These are phyloP conservation scores for Phallusia fumigata DNA, from an alignment of 23 tunicate species.

Conservation along the genomic window DNA sequence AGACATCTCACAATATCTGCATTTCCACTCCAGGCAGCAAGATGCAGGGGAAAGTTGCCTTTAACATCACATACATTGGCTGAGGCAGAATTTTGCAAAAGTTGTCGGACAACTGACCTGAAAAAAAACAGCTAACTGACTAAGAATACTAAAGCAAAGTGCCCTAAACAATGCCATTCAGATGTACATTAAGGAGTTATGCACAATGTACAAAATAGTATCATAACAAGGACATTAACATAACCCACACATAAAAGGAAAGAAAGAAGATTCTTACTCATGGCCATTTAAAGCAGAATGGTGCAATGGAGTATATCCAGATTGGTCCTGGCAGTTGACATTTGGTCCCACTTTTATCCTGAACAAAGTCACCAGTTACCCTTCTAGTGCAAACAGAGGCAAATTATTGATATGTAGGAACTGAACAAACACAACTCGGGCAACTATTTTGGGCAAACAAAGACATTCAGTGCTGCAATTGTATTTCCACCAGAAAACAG, in stretches of 20 bases:
- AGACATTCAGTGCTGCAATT: too few species aligned
- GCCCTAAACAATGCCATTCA: not conserved
- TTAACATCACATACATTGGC: conserved; percentile 41
- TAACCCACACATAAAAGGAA: not conserved
- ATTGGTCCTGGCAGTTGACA: conserved; percentile 72
- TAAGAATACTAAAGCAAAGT: too few species aligned
- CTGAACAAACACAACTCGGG: not conserved
- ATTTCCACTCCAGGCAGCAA: conserved; percentile 86
- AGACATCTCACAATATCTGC: conserved; percentile 42
- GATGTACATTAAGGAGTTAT: too few species aligned
- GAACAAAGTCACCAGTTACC: conserved; percentile 3
- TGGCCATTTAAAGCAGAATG: conserved; percentile 88
- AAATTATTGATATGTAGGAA: not conserved
- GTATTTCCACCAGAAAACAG: too few species aligned
- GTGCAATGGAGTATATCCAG: conserved; percentile 88
- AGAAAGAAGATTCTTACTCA: conserved; percentile 65
- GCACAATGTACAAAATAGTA: too few species aligned
- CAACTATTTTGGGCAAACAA: too few species aligned
- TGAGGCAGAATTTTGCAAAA: conserved; percentile 61
- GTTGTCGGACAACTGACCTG: conserved; percentile 43
- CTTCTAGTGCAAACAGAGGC: not conserved
- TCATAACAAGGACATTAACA: not conserved
- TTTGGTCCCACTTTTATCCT: conserved; percentile 66
- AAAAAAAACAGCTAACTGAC: too few species aligned
- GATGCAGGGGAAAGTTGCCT: conserved; percentile 71